Base-by-base conservation (phyloP, 2,797 vertebrate species). In the Nasua narica region DNA sequence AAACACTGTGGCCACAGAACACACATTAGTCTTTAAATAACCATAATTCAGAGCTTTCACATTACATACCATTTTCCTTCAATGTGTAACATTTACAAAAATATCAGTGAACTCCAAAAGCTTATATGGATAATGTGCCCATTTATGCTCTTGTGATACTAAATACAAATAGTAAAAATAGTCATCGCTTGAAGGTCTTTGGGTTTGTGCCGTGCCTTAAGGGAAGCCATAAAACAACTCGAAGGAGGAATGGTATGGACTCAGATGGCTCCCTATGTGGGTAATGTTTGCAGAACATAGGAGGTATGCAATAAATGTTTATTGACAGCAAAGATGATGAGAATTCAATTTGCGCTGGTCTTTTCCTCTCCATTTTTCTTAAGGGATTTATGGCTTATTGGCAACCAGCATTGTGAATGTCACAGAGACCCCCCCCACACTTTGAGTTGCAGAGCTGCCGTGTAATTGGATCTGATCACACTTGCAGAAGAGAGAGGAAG, bases 11-110 rank as follows among this genome's bases (percentile, higher is more conserved):
- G 89, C 84, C 70, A 72, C 40, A 82, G 65, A 32, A 93, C 96
- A 92, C 87, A 88, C 79, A 77, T 96, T 90, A 77, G 79, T 62
- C 94, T 92, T 91, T 91, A 96, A 96, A 97, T 93, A 94, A 90
- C 7, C 15, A 50, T 65, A 91, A 72, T 85, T 89, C 37, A 93
- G 86, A 90, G 13, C 79, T 90, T 93, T 96, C 67, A 94, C 21
- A 74, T 91, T 72, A 37, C 58, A 69, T 78, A 81, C 81, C 81
- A 37, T 90, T 88, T 94, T 7, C 12, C 35, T 40, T 27, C 52
- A 40, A 72, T 58, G 91, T 81, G 14, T 69, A 95, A 90, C 76
- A 87, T 76, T 23, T 82, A 32, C 56, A 25, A 84, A 94, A 96
- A 96, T 83, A 77, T 70, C 86, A 93, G 50, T 85, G 83, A 96